phyloP scores from a whole-genome alignment of 2,797 vertebrate genomes.

The Falco naumanni region DNA sequence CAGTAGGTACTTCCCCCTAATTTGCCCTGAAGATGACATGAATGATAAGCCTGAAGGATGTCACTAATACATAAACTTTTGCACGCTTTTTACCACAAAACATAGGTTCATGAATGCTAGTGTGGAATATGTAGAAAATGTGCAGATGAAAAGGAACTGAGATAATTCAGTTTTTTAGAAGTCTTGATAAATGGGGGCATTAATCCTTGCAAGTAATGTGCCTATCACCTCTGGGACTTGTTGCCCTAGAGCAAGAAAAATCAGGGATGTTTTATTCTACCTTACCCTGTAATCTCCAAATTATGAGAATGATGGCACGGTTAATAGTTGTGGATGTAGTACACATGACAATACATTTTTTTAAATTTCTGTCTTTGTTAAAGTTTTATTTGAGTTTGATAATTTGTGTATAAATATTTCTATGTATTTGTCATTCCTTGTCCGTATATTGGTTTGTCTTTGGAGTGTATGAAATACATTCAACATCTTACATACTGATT shows the following conservation, averaged over 20 bases:
- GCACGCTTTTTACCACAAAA: neutral
- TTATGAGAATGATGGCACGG: neutral
- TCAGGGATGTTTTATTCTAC: neutral
- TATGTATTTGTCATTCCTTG: neutral
- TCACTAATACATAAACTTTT: neutral
- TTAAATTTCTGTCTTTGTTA: neutral
- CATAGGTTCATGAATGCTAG: neutral
- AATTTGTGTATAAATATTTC: neutral
- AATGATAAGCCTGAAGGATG: neutral
- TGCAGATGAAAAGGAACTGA: neutral
- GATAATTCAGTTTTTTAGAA: neutral
- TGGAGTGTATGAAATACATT: neutral
- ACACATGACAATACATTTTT: neutral
- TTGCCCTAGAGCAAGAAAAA: neutral
- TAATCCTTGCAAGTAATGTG: neutral
- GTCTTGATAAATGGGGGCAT: neutral
- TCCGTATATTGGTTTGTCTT: neutral
- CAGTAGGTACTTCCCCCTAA: fast-evolving
- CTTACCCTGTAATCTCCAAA: neutral
- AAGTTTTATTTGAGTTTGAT: neutral
- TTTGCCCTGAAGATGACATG: neutral
- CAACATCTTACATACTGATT: neutral
- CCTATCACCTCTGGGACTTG: neutral
- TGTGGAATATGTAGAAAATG: neutral
- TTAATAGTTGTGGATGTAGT: neutral